These are phyloP conservation scores for Lasaia peninsularis DNA, from an alignment of 1,140 invertebrate species.

Conservation along the genomic window DNA sequence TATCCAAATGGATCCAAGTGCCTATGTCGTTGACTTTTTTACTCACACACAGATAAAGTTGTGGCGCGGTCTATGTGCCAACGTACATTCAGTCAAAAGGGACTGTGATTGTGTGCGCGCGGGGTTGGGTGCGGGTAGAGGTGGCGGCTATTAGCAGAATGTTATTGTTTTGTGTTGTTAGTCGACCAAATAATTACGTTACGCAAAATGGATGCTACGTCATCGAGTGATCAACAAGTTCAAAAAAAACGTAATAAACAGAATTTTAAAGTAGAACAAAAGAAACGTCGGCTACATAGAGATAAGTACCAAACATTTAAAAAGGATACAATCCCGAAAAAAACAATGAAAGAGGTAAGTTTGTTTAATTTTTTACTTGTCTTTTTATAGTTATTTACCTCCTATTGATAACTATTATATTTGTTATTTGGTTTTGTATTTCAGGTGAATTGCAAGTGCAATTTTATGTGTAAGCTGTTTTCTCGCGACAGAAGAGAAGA, in stretches of 20 bases:
- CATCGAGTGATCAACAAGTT: not conserved
- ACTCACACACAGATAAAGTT: not conserved
- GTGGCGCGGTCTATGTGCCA: not conserved
- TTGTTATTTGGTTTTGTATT: not conserved
- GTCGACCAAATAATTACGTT: not conserved
- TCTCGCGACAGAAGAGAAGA: not conserved
- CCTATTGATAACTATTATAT: not conserved
- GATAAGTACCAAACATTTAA: conserved; percentile 2
- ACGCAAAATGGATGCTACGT: not conserved
- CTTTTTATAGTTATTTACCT: not conserved
- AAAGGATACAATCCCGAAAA: not conserved
- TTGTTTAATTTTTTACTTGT: not conserved
- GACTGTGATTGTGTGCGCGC: not conserved
- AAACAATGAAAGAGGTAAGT: not conserved
- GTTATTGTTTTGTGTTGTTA: not conserved
- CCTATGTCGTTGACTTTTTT: not conserved
- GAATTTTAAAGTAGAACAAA: not conserved
- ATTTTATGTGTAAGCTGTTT: not conserved
- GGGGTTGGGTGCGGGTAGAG: not conserved
- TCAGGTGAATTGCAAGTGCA: conserved; percentile 1
- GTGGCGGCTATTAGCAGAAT: not conserved
- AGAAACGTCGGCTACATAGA: not conserved
- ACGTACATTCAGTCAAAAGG: not conserved
- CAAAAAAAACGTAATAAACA: not conserved
- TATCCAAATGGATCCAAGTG: conserved; percentile 2